A percentile compares a stretch with the other conserved stretches of the same genome.
These are phyloP conservation scores for Eucidaris tribuloides DNA, from an alignment of 35 echinoderm and acorn worm genomes.

Conservation along the genomic window DNA sequence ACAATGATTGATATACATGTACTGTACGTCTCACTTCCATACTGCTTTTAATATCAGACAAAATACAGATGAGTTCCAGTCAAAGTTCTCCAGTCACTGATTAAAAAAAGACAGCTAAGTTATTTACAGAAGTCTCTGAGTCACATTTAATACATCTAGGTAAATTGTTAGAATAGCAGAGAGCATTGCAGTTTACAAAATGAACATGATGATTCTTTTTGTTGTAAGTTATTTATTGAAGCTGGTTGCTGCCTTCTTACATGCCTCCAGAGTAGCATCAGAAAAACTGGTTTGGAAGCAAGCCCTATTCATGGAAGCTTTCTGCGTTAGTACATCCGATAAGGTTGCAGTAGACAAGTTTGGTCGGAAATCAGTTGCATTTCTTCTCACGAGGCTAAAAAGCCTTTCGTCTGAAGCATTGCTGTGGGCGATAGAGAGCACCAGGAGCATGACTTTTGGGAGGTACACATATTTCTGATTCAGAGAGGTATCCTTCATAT, in stretches of 20 bases:
- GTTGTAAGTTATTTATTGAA: conserved; percentile 19
- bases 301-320: background rate
- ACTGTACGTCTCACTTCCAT: too few relatives aligned
- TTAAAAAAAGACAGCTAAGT: too few relatives aligned
- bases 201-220: too few relatives aligned
- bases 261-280: background rate
- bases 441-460: conserved; percentile 28
- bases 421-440: conserved; percentile 33
- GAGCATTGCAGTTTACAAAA: too few relatives aligned
- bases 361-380: conserved; percentile 38
- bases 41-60: too few relatives aligned
- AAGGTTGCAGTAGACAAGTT: conserved; percentile 15
- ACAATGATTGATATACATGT: too few relatives aligned
- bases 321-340: conserved; percentile 28
- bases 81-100: too few relatives aligned
- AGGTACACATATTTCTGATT: background rate
- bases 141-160: too few relatives aligned
- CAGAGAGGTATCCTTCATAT: conserved; percentile 25
- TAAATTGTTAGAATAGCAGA: too few relatives aligned
- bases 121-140: too few relatives aligned
- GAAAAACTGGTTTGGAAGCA: background rate
- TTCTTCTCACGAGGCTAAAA: conserved; percentile 34
- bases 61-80: too few relatives aligned
- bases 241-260: conserved; percentile 4
- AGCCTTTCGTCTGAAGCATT: conserved; percentile 50